Conservation (phyloP, 2,113 vertebrate species). For the Phasianus colchicus region DNA sequence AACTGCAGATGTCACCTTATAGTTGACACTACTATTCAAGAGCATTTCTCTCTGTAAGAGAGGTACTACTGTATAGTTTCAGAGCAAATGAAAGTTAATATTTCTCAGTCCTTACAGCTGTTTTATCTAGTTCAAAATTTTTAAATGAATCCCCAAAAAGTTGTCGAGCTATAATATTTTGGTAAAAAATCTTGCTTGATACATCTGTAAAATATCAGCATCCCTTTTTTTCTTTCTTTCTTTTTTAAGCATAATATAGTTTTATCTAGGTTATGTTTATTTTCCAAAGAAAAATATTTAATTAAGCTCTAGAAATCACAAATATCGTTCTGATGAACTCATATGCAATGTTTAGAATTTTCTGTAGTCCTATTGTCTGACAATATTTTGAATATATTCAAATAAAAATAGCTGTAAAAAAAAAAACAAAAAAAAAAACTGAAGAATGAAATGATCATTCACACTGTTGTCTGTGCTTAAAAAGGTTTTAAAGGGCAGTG, state of each 20-base stretch:
- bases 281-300: not conserved
- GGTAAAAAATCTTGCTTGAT: not conserved
- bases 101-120: conserved; percentile 25
- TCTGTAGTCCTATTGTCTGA: not conserved
- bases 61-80: conserved; percentile 17
- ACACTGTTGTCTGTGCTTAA: not conserved
- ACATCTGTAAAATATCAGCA: not conserved
- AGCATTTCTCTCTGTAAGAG: conserved; percentile 45
- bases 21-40: conserved; percentile 19
- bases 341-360: not conserved
- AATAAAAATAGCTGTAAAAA: not conserved
- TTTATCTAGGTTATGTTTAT: not conserved
- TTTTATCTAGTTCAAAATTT: conserved; percentile 19
- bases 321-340: not conserved
- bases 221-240: not conserved
- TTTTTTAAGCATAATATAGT: not conserved
- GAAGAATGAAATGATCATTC: not conserved
- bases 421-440: not conserved
- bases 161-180: conserved; percentile 30
- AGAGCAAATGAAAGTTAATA: conserved; percentile 34
- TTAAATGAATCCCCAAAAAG: conserved; percentile 50
- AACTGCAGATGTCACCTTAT: not conserved
- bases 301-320: conserved; percentile 3
- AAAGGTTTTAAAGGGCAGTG: not conserved
- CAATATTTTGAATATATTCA: not conserved